A percentile compares a stretch with the other conserved stretches of the same genome.
Evolutionary conservation across 2,113 vertebrate genomes (phyloP).

Genomic region (Pomatorhinus ruficollis): DNA sequence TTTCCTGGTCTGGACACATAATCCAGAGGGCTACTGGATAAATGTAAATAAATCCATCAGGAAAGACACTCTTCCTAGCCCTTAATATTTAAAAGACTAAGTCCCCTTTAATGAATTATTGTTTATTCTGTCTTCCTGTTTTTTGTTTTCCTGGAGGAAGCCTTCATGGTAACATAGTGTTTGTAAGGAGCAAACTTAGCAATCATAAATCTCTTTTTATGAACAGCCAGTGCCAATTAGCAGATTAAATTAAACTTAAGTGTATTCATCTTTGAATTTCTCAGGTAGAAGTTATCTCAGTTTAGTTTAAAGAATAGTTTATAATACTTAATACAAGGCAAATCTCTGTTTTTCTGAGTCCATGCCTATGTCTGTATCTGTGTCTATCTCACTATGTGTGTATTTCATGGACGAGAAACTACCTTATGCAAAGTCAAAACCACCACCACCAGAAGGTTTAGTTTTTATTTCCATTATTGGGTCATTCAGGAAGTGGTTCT

Average conservation of each 20-base stretch:
- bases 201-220: not conserved
- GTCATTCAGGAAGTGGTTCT: not conserved
- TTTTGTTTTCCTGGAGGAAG: not conserved
- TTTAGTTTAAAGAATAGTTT: not conserved
- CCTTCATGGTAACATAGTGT: not conserved
- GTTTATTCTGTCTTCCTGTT: not conserved
- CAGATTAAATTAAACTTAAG: not conserved
- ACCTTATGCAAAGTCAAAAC: not conserved
- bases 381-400: not conserved
- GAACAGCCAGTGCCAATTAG: not conserved
- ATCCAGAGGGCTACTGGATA: not conserved
- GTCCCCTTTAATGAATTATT: not conserved
- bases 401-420: not conserved
- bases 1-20: not conserved
- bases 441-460: not conserved
- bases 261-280: not conserved
- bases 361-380: not conserved
- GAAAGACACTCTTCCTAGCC: not conserved
- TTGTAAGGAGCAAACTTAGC: not conserved
- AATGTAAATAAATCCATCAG: not conserved
- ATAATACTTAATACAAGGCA: not conserved
- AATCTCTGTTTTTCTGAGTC: not conserved
- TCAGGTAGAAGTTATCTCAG: not conserved
- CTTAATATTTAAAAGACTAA: not conserved
- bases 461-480: not conserved